Percentiles rank a stretch among this genome's conserved stretches.
These are phyloP conservation scores for Pseudochirops corinnae DNA, from an alignment of 2,797 vertebrate species.

Conservation along the genomic window DNA sequence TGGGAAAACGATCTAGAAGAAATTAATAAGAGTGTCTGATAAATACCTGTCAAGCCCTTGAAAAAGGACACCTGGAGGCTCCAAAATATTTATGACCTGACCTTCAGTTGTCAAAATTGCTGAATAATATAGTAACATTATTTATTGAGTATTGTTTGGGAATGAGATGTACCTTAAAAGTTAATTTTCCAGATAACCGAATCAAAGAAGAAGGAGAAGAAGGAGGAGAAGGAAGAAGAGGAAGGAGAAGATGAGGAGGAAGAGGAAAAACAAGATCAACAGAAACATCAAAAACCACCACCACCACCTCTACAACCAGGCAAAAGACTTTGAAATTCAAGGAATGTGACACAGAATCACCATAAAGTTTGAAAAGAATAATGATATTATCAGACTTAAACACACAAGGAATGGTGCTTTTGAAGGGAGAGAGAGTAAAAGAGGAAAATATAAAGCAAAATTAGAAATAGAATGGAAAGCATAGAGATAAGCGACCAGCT, in stretches of 20 bases:
- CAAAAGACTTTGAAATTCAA: not conserved
- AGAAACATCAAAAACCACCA: not conserved
- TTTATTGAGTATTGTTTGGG: not conserved
- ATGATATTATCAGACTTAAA: not conserved
- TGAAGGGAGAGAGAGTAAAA: not conserved
- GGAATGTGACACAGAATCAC: not conserved
- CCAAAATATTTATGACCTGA: slow-evolving; percentile 11
- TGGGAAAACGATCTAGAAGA: not conserved
- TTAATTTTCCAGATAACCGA: not conserved
- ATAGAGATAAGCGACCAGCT: not conserved
- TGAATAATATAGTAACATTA: not conserved
- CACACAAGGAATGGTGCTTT: not conserved
- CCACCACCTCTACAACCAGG: not conserved
- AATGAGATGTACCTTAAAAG: not conserved
- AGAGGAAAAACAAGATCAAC: not conserved
- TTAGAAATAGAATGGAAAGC: not conserved
- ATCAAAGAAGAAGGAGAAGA: not conserved
- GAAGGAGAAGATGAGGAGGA: not conserved
- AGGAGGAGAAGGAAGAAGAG: not conserved
- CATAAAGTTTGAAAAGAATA: not conserved
- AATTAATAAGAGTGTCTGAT: slow-evolving; percentile 48
- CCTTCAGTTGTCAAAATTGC: slow-evolving; percentile 31
- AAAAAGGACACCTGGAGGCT: not conserved
- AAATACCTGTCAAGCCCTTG: not conserved
- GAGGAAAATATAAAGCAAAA: not conserved